These are phyloP conservation scores for Gastrophryne carolinensis DNA, from an alignment of 2,797 vertebrate genomes.

Conservation along the genomic window DNA sequence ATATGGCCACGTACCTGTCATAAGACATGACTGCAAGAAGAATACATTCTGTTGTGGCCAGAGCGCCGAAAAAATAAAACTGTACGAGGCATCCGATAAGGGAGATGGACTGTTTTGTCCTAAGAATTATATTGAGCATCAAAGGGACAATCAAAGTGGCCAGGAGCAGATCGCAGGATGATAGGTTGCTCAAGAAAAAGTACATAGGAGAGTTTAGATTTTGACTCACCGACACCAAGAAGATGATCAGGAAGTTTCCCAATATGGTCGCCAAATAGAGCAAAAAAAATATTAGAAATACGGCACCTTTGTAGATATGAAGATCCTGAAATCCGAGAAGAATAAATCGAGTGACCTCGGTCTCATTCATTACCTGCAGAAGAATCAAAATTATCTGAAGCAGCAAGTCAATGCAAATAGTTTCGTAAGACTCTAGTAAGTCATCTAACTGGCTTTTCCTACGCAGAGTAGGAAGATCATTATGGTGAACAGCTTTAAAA, in stretches of 20 bases:
- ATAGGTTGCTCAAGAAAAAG: constrained; percentile 28
- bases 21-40: constrained; percentile 20
- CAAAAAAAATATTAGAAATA: neutral
- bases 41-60: constrained; percentile 17
- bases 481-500: no score
- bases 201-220: constrained; percentile 32
- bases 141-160: constrained; percentile 36
- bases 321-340: constrained; percentile 13
- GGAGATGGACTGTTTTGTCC: constrained; percentile 15
- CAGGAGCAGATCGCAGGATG: constrained; percentile 39
- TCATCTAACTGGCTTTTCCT: no score
- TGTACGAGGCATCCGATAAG: constrained; percentile 21
- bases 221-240: neutral
- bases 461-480: no score
- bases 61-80: constrained; percentile 37
- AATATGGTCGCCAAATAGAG: constrained; percentile 21
- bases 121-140: constrained; percentile 16
- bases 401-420: no score
- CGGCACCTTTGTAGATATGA: neutral
- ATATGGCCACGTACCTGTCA: constrained; percentile 19
- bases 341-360: neutral
- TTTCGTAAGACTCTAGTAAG: no score
- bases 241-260: constrained; percentile 41
- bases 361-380: neutral
- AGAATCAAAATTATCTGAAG: no score